Evolutionary conservation across 1,140 invertebrate species (phyloP).

Genomic region (Trachymyrmex septentrionalis): DNA sequence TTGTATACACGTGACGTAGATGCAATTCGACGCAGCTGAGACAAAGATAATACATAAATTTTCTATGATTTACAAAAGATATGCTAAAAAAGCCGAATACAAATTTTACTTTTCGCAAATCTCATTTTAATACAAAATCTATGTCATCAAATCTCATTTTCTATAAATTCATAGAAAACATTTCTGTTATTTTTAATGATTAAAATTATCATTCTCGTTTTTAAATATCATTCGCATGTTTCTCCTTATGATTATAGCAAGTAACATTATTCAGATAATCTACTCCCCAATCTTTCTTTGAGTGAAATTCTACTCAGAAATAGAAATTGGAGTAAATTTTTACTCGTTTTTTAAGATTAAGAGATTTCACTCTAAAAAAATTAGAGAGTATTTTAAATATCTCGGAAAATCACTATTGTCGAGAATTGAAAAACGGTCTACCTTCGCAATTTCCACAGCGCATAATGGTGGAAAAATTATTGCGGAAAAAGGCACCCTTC

Average conservation of each 20-base stretch:
- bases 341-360: too few species aligned
- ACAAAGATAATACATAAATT: not conserved
- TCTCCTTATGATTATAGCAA: not conserved
- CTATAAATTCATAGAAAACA: conserved; percentile 1
- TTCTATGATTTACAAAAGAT: not conserved
- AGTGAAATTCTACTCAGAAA: too few species aligned
- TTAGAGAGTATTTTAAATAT: not conserved
- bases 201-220: not conserved
- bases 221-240: not conserved
- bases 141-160: not conserved
- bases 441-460: conserved; percentile 38
- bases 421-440: not conserved
- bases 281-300: not conserved
- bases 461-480: conserved; percentile 47
- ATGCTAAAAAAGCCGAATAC: not conserved
- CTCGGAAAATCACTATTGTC: not conserved
- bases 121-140: not conserved
- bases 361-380: too few species aligned
- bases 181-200: conserved; percentile 2
- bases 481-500: not conserved
- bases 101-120: not conserved
- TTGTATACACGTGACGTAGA: not conserved
- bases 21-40: not conserved
- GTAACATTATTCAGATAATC: not conserved
- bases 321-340: too few species aligned